phyloP scores from a whole-genome alignment of 2,888 invertebrate species.

The Lacanobia oleracea region DNA sequence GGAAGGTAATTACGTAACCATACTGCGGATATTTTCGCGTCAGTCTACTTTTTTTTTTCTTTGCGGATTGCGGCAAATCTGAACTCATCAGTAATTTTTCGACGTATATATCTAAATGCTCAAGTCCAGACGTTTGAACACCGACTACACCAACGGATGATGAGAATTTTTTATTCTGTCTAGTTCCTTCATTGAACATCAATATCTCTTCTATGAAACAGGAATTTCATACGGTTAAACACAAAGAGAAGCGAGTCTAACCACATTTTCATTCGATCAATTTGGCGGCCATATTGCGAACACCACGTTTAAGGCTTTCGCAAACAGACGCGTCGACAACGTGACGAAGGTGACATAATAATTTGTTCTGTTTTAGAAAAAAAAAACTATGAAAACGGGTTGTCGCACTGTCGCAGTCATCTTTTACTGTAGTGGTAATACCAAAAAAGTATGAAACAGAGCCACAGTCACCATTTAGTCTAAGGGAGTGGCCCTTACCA shows the following conservation, averaged over 20 bases:
- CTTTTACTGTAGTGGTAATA: no score
- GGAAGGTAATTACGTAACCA: constrained; percentile 45
- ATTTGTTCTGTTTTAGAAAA: not conserved
- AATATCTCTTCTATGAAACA: not conserved
- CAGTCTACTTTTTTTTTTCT: not conserved
- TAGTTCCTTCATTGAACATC: not conserved
- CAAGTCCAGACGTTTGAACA: not conserved
- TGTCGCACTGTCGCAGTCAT: not conserved
- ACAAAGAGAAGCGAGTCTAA: not conserved
- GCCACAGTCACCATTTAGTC: no score
- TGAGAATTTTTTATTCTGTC: not conserved
- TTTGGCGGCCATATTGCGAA: not conserved
- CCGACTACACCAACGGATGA: no score
- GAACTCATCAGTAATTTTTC: not conserved
- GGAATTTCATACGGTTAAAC: not conserved
- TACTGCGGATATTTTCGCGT: constrained; percentile 48
- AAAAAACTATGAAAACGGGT: not conserved
- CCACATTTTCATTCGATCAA: not conserved
- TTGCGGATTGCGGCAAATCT: constrained; percentile 27
- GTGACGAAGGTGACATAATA: no score
- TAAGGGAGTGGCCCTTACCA: not conserved
- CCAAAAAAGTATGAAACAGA: no score
- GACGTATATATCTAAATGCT: not conserved
- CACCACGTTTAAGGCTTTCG: not conserved
- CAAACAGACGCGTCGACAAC: not conserved